These are phyloP conservation scores for Triops longicaudatus DNA, from an alignment of 1,140 invertebrate species.

Conservation along the genomic window DNA sequence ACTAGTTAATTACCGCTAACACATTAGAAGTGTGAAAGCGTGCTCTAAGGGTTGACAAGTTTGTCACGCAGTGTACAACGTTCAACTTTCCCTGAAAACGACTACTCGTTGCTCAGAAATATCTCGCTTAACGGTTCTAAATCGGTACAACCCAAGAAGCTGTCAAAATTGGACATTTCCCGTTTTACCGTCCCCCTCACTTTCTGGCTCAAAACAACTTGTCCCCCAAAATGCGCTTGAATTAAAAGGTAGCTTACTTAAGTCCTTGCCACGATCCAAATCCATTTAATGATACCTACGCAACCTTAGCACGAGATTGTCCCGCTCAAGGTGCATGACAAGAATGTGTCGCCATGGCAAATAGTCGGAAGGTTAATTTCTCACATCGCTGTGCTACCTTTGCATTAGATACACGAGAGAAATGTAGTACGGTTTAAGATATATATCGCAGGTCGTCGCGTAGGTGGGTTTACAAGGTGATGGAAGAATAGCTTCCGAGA, in stretches of 20 bases:
- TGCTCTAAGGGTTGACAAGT: not conserved
- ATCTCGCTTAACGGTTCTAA: not conserved
- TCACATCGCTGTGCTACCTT: too few relatives aligned
- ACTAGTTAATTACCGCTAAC: not conserved
- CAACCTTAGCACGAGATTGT: too few relatives aligned
- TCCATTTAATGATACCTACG: too few relatives aligned
- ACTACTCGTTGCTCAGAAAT: not conserved
- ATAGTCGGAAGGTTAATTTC: too few relatives aligned
- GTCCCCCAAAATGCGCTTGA: too few relatives aligned
- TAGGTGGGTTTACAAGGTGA: slow-evolving; percentile 6
- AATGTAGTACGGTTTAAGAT: too few relatives aligned
- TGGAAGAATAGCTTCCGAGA: slow-evolving; percentile 10
- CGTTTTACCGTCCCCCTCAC: not conserved
- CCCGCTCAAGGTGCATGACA: too few relatives aligned
- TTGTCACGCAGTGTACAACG: not conserved
- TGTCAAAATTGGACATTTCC: not conserved
- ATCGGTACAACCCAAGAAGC: not conserved
- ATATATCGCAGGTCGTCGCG: not conserved
- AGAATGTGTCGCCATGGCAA: too few relatives aligned
- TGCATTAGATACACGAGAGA: too few relatives aligned
- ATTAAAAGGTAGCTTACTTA: too few relatives aligned
- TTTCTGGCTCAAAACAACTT: too few relatives aligned
- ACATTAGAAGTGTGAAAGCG: not conserved
- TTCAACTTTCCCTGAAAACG: not conserved
- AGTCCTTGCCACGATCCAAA: too few relatives aligned